A percentile compares a stretch with the other conserved stretches of the same genome.
Evolutionary conservation across 2,797 vertebrate genomes (phyloP).

Genomic region (Epinephelus coioides): DNA sequence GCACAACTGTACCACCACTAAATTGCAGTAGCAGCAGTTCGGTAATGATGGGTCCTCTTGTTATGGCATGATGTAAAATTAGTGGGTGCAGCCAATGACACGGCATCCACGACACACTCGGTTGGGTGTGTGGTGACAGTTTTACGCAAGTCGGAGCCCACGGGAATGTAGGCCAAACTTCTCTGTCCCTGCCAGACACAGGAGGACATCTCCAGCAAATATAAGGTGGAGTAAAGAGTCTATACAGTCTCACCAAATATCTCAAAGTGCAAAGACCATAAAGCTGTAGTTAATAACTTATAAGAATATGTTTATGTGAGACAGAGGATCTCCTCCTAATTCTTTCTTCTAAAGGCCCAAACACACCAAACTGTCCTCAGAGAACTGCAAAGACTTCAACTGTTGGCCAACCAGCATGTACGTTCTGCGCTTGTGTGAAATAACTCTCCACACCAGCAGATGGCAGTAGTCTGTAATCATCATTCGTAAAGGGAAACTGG

Average conservation of each 20-base stretch:
- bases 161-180: conserved; percentile 31
- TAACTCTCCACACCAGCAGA: too few relatives aligned
- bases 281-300: too few relatives aligned
- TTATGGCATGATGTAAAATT: conserved; percentile 69
- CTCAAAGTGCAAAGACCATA: neutral
- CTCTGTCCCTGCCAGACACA: conserved; percentile 11
- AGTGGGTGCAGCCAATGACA: conserved; percentile 64
- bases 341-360: too few relatives aligned
- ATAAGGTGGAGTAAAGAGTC: neutral
- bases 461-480: too few relatives aligned
- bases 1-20: conserved; percentile 16
- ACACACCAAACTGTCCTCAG: too few relatives aligned
- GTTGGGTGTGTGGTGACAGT: conserved; percentile 60
- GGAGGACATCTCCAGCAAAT: conserved; percentile 25
- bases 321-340: too few relatives aligned
- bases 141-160: conserved; percentile 58
- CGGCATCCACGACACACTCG: conserved; percentile 56
- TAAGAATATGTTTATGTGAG: too few relatives aligned
- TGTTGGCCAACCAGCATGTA: too few relatives aligned
- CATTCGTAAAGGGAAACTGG: too few relatives aligned
- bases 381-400: too few relatives aligned
- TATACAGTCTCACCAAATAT: neutral
- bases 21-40: conserved; percentile 66
- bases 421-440: too few relatives aligned
- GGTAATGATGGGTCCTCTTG: conserved; percentile 70